phyloP scores from a whole-genome alignment of 1,140 invertebrate genomes.

The Brachionus koreanus region DNA sequence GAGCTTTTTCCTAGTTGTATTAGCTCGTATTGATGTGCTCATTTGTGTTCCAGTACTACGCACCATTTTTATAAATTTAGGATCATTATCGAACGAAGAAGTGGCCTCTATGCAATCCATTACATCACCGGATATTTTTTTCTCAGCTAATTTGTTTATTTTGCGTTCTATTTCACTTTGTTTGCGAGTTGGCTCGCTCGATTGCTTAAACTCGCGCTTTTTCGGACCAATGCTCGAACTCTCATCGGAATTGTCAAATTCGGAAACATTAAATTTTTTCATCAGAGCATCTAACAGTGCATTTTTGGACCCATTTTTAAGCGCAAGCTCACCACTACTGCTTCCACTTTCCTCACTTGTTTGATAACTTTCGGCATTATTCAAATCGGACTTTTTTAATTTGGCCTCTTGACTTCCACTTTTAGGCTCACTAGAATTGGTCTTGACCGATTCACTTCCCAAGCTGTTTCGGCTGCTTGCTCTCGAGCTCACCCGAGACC shows the following conservation, averaged over 20 bases:
- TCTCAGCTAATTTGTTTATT: conserved; percentile 3
- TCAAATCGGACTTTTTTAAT: not conserved
- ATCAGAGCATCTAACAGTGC: conserved; percentile 1
- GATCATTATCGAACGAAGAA: conserved; percentile 16
- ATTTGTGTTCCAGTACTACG: conserved; percentile 26
- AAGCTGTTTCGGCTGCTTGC: conserved; percentile 32
- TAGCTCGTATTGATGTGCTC: not conserved
- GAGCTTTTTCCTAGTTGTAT: not conserved
- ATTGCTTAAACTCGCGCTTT: not conserved
- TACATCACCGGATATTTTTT: not conserved
- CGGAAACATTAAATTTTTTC: conserved; percentile 18
- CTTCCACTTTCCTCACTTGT: not conserved
- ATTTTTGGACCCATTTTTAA: conserved; percentile 25
- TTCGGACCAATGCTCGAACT: not conserved
- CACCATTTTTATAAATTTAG: conserved; percentile 37
- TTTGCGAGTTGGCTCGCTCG: not conserved
- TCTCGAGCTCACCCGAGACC: not conserved
- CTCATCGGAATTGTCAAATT: not conserved
- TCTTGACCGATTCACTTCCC: conserved; percentile 27
- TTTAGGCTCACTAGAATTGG: not conserved
- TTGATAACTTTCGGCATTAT: conserved; percentile 28
- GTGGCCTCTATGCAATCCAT: not conserved
- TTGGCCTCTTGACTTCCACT: not conserved
- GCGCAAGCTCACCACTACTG: conserved; percentile 4
- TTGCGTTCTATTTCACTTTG: conserved; percentile 12